Base-by-base conservation (phyloP, 2,797 vertebrate genomes). In the Characodon lateralis region DNA sequence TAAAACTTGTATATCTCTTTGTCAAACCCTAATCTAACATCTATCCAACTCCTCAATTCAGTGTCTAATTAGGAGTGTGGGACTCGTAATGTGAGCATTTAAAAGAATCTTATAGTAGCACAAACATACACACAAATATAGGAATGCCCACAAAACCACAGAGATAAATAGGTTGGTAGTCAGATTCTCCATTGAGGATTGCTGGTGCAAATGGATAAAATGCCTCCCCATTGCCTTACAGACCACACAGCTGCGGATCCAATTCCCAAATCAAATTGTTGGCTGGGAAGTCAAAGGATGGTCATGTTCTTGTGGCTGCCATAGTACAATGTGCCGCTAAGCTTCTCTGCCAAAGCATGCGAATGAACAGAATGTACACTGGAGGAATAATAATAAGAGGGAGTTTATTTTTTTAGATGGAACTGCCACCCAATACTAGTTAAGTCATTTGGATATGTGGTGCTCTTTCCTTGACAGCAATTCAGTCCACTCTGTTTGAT, bases 171-270 rank as follows among this genome's bases (percentile, higher is more conserved):
- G 41, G 65, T 28, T 74, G 3, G 20, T 50, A 65, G 18, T 55
- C 74, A 51, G 39, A 79, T 81, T 56, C 35, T 68, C 58, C 18
- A 46, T 24, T 72, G 72, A 76, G 63, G 12, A 71, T 74, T 35
- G 41, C 41, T 77, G 22, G 7, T 79, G 1, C 46, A 76, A 74
- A 48, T 51, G 16, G 50, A 70, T 73, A 24, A 63, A 59, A 16
- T 26, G 50, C 18, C 24, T 76, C 12, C 48, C 14, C 50, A 50
- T 35, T 51, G 65, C 22, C 63, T 76, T 10, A 31, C 26, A 75
- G n/a, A 70, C 53, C 58, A 69, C 77, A 79, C 71, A n/a, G 35
- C 73, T 10, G 24, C 1, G n/a, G 39, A 71, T 79, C 10, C 35
- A 78, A 28, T 68, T 80, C 39, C 8, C 51, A 13, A 43, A 39